Base-by-base conservation (phyloP, 2,797 vertebrate genomes). In the Vespertilio murinus region DNA sequence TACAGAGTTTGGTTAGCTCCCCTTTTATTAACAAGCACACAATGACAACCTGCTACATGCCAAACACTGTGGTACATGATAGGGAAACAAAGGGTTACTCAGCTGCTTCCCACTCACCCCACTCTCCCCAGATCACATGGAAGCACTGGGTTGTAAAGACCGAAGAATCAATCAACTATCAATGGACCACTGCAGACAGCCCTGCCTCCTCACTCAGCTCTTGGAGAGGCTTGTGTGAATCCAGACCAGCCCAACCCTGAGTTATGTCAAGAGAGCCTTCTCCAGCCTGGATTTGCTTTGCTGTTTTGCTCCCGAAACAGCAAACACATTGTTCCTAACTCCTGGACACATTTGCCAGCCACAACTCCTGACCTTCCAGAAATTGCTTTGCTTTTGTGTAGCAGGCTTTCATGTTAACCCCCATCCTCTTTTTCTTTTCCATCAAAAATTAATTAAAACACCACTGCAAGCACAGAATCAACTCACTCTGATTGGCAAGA, bases 371-470 rank as follows among this genome's bases (percentile, higher is more conserved):
- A 81, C 83, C 86, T 90, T 91, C 75, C 61, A 77, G 94, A 96
- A 94, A 89, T 28, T 61, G 30, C 78, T 91, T 91, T 88, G 79
- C 65, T 47, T 90, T 94, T 91, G 78, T 81, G 74, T 30, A 96
- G 78, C 80, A 92, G 28, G 20, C 64, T 94, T 93, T 93, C 16
- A 91, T 95, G 95, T 95, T 74, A 96, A 89, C 77, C 56, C 25
- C 18, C 23, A 52, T 18, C 1, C 20, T 6, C 20, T 56, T 12
- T 56, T n/a, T 35, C 65, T 25, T 80, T 75, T 33, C 8, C 75
- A 93, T 81, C 49, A 84, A 86, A 93, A 95, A 82, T 88, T 96
- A 94, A 96, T 94, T 93, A 93, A 94, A 96, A 78, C 69, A 45
- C 61, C 20, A 20, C 38, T 65, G 73, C 28, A 85, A 86, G 52